Base-by-base conservation (phyloP, 2,113 vertebrate genomes). In the Polypterus bichir region DNA sequence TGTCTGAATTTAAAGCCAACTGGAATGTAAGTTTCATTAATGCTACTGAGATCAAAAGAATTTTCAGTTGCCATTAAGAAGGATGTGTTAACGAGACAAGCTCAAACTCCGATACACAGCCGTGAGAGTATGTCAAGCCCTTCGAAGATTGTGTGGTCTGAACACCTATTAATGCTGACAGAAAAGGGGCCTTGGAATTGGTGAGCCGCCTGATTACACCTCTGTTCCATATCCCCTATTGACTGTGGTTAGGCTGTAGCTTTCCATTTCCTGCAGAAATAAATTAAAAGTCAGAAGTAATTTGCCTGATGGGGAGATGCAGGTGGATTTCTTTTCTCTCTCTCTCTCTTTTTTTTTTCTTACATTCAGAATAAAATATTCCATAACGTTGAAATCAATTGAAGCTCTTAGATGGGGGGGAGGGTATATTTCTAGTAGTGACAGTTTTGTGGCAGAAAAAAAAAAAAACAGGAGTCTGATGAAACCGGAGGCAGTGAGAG, bases 211-310 rank as follows among this genome's bases (percentile, higher is more conserved):
- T 92, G 93, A 97, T 96, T 92, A 91, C 84, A 86, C 86, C 81
- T 86, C 81, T 74, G 73, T 86, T 81, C 82, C 84, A 85, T 81
- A 83, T 89, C 87, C 85, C 85, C 86, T 89, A 90, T 93, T 94
- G 92, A 94, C 92, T 92, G 88, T 91, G 89, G 86, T 83, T 90
- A 88, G 89, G 87, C 90, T 90, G 90, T 89, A 90, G 87, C 89
- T 90, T 97, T 92, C 91, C 88, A 94, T 97, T 97, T 97, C 92
- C 92, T 90, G 76, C 88, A 80, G 89, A 97, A 98, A 98, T 97
- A 98, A 98, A 98, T 97, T 97, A 97, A 94, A 98, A 97, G 95
- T 98, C 95, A 97, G 92, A 98, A 97, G 84, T 96, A 93, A 98
- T 97, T 97, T 98, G 88, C 86, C 85, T 98, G 95, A 97, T 73